A percentile compares a stretch with the other conserved stretches of the same genome.
phyloP scores from a whole-genome alignment of 2,888 invertebrate genomes.

The Caenorhabditis angaria region DNA sequence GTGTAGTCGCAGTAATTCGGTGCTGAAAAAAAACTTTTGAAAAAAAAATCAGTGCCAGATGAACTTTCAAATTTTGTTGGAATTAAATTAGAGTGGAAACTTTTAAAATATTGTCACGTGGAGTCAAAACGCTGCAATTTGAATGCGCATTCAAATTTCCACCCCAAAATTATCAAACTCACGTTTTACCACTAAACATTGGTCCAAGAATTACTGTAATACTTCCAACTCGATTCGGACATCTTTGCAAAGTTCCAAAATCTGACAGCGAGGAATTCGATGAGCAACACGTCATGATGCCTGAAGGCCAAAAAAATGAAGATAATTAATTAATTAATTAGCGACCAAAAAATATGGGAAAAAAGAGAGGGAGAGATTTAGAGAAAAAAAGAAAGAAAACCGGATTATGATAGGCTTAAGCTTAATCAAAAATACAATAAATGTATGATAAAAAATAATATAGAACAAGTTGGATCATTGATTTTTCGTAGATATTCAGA shows the following conservation, averaged over 20 bases:
- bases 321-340: background rate
- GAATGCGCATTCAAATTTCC: background rate
- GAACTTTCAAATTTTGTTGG: too few relatives aligned
- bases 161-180: too few relatives aligned
- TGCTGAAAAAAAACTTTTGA: conserved; percentile 41
- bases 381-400: too few relatives aligned
- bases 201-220: conserved; percentile 58
- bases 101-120: background rate
- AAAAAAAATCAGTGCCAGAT: background rate
- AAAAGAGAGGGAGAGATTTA: too few relatives aligned
- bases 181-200: conserved; percentile 65
- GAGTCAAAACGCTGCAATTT: too few relatives aligned
- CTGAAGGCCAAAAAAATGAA: background rate
- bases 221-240: conserved; percentile 42
- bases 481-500: too few relatives aligned
- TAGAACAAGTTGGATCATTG: too few relatives aligned
- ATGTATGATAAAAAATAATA: too few relatives aligned
- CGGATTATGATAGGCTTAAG: too few relatives aligned
- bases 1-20: conserved; percentile 67
- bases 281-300: conserved; percentile 32
- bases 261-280: conserved; percentile 34
- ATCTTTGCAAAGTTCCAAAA: conserved; percentile 26
- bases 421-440: too few relatives aligned
- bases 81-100: too few relatives aligned
- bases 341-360: too few relatives aligned